Conservation (phyloP, 2,888 invertebrate genomes). For the Microctonus brassicae region DNA sequence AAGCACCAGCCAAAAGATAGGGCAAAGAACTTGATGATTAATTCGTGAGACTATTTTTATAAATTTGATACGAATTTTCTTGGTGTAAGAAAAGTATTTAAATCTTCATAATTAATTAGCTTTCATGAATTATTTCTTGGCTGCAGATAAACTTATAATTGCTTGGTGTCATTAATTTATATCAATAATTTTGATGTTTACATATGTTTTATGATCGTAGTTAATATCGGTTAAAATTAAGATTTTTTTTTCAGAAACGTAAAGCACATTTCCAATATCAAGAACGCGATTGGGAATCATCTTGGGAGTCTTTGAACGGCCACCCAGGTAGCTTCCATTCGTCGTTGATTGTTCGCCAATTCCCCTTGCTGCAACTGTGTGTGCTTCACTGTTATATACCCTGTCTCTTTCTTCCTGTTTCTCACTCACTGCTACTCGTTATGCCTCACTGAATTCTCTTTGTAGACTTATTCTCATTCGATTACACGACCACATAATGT, state of each 20-base stretch:
- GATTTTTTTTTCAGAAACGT: neutral
- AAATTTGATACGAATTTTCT: slow-evolving; percentile 6
- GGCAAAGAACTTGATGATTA: slow-evolving; percentile 13
- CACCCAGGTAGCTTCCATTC: slow-evolving; percentile 58
- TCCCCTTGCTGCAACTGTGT: slow-evolving; percentile 26
- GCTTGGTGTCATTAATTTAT: no score
- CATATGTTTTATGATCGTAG: no score
- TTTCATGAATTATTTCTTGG: no score
- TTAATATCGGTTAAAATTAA: no score
- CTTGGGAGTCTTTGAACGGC: slow-evolving; percentile 44
- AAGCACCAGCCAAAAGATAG: slow-evolving; percentile 5
- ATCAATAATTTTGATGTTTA: no score
- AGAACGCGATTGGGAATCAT: slow-evolving; percentile 3
- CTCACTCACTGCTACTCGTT: neutral
- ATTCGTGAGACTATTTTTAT: neutral
- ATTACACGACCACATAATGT: slow-evolving; percentile 46
- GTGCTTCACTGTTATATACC: slow-evolving; percentile 34
- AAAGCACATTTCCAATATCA: neutral
- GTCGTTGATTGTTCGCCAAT: slow-evolving; percentile 56
- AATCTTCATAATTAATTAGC: no score
- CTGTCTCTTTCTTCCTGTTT: neutral
- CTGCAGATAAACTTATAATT: no score
- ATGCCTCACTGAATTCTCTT: slow-evolving; percentile 7
- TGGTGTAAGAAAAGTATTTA: no score
- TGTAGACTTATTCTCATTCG: slow-evolving; percentile 1